Conservation (phyloP, 2,797 vertebrate genomes). For the Ambastaia sidthimunki region DNA sequence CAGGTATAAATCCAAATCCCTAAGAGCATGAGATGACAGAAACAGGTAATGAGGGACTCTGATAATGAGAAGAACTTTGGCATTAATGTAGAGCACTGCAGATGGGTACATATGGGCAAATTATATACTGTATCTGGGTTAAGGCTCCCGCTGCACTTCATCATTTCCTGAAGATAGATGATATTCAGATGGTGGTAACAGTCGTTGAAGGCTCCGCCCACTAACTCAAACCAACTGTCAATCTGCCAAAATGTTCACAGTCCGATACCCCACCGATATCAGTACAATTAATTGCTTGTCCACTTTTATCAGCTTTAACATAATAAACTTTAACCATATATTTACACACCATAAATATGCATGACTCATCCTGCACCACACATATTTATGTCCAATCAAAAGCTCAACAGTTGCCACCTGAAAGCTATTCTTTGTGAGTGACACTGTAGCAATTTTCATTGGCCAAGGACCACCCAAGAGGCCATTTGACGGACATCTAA, state of each 20-base stretch:
- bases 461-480: no score
- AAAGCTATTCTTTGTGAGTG: no score
- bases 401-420: no score
- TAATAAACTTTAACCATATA: neutral
- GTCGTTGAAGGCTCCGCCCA: constrained; percentile 12
- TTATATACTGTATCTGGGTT: constrained; percentile 55
- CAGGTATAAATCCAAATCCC: constrained; percentile 53
- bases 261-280: neutral
- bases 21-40: constrained; percentile 51
- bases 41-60: constrained; percentile 49
- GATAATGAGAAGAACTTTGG: constrained; percentile 52
- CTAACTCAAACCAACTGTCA: neutral
- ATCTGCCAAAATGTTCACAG: neutral
- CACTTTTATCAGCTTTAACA: neutral
- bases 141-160: constrained; percentile 47
- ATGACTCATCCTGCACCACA: neutral
- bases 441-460: no score
- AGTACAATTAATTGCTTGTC: neutral
- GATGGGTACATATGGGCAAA: constrained; percentile 44
- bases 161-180: constrained; percentile 49
- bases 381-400: no score
- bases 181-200: constrained; percentile 29
- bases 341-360: neutral
- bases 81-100: constrained; percentile 49
- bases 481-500: no score